Conservation (phyloP, 2,113 vertebrate genomes). For the Pelobates fuscus region DNA sequence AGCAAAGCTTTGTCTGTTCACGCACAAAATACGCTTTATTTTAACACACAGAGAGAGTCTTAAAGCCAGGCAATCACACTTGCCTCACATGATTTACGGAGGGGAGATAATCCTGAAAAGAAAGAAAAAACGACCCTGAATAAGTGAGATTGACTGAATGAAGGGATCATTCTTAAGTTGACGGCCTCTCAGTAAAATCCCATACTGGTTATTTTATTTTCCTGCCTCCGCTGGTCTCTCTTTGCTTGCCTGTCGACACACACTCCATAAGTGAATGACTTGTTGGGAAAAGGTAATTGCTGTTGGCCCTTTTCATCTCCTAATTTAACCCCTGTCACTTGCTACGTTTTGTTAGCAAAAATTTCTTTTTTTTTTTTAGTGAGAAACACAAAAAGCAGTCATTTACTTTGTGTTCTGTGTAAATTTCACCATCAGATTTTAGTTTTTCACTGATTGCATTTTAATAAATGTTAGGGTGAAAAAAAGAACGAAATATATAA, state of each 20-base stretch:
- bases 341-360: constrained; percentile 4
- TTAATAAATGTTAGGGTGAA: too few relatives aligned
- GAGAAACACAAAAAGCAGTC: too few relatives aligned
- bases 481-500: too few relatives aligned
- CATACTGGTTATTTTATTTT: constrained; percentile 34
- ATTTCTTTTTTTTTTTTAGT: too few relatives aligned
- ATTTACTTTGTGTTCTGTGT: too few relatives aligned
- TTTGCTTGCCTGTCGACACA: accelerated
- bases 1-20: background rate
- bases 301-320: constrained; percentile 24
- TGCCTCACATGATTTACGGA: constrained; percentile 45
- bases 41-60: constrained; percentile 5
- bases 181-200: background rate
- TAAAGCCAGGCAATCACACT: constrained; percentile 30
- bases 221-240: background rate
- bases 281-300: constrained; percentile 4
- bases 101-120: background rate
- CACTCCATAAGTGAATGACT: background rate
- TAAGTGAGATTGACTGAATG: background rate
- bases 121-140: constrained; percentile 23
- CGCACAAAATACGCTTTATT: background rate
- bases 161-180: constrained; percentile 20
- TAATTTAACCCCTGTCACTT: constrained; percentile 8
- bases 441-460: too few relatives aligned
- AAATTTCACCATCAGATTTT: too few relatives aligned